Base-by-base conservation (phyloP, 2,888 invertebrate genomes). In the Tolmerus cingulatus region DNA sequence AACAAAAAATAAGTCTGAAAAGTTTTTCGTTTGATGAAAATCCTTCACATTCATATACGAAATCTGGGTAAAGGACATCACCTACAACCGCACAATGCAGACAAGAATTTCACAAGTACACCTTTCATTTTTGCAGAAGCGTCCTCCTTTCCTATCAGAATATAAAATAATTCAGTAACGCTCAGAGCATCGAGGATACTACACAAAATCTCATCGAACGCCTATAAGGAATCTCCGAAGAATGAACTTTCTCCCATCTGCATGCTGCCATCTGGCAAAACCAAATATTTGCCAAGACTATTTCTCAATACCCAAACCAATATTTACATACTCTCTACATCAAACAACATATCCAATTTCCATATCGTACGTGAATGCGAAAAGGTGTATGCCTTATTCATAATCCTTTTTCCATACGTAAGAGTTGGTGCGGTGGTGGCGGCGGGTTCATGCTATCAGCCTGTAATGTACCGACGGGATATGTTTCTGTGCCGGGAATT, bases 281-380 rank as follows among this genome's bases (percentile, higher is more conserved):
- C 76, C 88, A 88, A 88, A 87, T 88, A 87, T 88, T 88, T 87
- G 87, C 88, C 87, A 82, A 86, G 88, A 87, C 89, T 89, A 89
- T 90, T 89, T 89, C 89, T 89, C 89, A 89, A 90, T 90, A 89
- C 88, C 89, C 88, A 88, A 87, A 89, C 88, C 89, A 90, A 90
- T 90, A 90, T 90, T 90, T 89, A 88, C 89, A 87, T 86, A 89
- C 88, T 89, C 88, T 88, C 89, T 88, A 89, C 88, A 89, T 89
- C 89, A 90, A 89, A 90, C 89, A 89, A 89, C 89, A 88, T 88
- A 89, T 90, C 89, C 90, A 90, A 90, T 90, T 89, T 89, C 88
- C 89, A 89, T 89, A 89, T 88, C 86, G 86, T 88, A 85, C 87
- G 85, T 89, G 87, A 86, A 78, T 86, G 74, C 85, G 76, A 85